Evolutionary conservation across 2,888 invertebrate species (phyloP), one percentile per base, ranked within the genome.

Genomic region (Quadriops clusia): DNA sequence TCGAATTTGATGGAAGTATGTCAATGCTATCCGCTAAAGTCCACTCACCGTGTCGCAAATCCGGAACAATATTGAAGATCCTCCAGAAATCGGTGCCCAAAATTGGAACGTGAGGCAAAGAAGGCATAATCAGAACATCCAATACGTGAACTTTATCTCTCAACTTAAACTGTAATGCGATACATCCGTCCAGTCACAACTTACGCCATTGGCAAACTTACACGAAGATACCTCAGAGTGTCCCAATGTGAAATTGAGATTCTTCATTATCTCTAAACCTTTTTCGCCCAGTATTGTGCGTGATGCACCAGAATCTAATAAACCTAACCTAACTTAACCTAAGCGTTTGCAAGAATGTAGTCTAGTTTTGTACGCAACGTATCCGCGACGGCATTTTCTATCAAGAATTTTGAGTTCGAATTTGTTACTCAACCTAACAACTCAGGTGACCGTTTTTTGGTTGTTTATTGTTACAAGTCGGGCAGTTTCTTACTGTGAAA

Each of bases 241-340:
- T 1, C 25, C 5, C 11, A 3, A 15, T 13, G n/a, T n/a, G n/a
- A 32, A 17, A 2, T 21, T 21, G 13, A 32, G 15, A 1, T 12
- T 4, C 8, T 17, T 10, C n/a, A 31, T 12, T 8, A 18, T 25
- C 8, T 1, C n/a, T 4, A 12, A 22, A 2, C 31, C 31, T 6
- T 11, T 6, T 1, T 4, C 8, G 10, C 31, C 31, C 11, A 17
- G 18, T 5, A 31, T 18, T n/a, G 34, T 34, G 7, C 20, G 7
- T 4, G 25, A 28, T 4, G 34, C 34, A n/a, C 34, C 30, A 5
- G 34, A 25, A 25, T 34, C 34, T 10, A 30, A 16, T 12, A 34
- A 15, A 20, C 30, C 34, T n/a, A 34, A 12, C n/a, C n/a, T n/a
- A n/a, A n/a, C n/a, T n/a, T n/a, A n/a, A n/a, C n/a, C n/a, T n/a